phyloP scores from a whole-genome alignment of 1,140 invertebrate genomes.

The Heliothis subflexa region DNA sequence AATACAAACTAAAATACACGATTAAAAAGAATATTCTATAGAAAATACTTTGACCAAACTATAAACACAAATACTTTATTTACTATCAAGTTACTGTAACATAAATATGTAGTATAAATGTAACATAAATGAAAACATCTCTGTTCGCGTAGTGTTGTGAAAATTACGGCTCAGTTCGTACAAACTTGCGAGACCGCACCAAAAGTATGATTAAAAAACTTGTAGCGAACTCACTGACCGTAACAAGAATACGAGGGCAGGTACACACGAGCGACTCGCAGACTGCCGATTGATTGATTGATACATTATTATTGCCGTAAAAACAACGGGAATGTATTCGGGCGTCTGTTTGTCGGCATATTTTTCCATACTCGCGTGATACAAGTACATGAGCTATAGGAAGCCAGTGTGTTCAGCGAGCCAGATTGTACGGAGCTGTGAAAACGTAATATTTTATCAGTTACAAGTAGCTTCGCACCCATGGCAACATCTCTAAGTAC shows the following conservation, averaged over 20 bases:
- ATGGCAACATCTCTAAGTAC: constrained; percentile 2
- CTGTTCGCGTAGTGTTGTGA: constrained; percentile 25
- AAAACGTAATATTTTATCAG: not conserved
- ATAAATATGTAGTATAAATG: no score
- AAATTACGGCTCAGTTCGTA: constrained; percentile 35
- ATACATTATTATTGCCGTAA: constrained; percentile 46
- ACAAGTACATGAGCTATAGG: constrained; percentile 33
- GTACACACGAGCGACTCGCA: not conserved
- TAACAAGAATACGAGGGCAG: constrained; percentile 28
- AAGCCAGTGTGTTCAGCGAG: constrained; percentile 14
- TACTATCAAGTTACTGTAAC: constrained; percentile 39
- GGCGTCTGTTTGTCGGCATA: constrained; percentile 49
- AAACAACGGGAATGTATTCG: constrained; percentile 43
- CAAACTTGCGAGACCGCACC: constrained; percentile 42
- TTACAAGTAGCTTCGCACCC: constrained; percentile 4
- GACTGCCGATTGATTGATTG: constrained; percentile 45
- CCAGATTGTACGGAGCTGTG: not conserved
- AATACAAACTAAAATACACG: constrained; percentile 22
- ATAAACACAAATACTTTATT: constrained; percentile 45
- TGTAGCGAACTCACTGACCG: constrained; percentile 44
- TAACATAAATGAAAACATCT: constrained; percentile 44
- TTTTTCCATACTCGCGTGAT: constrained; percentile 36
- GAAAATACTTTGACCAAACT: constrained; percentile 35
- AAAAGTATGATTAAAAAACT: constrained; percentile 50
- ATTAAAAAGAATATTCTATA: constrained; percentile 17